A percentile compares a stretch with the other conserved stretches of the same genome.
Evolutionary conservation across 2,113 vertebrate species (phyloP).

Genomic region (Scolopax mira): DNA sequence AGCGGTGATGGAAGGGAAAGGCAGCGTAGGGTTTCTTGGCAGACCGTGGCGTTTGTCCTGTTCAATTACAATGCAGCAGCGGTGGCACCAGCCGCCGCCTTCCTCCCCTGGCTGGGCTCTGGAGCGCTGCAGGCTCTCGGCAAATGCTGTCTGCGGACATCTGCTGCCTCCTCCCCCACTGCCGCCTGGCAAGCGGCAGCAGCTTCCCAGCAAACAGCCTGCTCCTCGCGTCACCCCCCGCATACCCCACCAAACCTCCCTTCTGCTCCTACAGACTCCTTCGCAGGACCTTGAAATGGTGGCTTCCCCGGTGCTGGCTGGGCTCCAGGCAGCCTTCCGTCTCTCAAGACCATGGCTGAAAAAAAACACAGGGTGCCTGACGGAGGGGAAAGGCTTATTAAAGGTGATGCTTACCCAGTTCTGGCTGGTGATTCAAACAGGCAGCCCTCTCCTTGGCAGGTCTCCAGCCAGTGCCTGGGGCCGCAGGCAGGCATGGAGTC

Average conservation of each 20-base stretch:
- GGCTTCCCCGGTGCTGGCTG: not conserved
- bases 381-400: constrained; percentile 5
- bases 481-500: not conserved
- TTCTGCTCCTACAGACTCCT: constrained; percentile 38
- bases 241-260: not conserved
- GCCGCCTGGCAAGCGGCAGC: constrained; percentile 31
- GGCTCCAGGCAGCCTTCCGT: constrained; percentile 14
- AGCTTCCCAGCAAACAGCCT: constrained; percentile 46
- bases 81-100: constrained; percentile 17
- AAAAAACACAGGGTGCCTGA: constrained; percentile 6
- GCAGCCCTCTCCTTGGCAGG: constrained; percentile 10
- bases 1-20: not conserved
- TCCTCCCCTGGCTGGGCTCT: not conserved
- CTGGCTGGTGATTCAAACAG: not conserved
- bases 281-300: constrained; percentile 37
- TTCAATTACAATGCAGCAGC: constrained; percentile 4
- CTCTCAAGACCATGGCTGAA: not conserved
- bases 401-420: not conserved
- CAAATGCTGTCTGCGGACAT: constrained; percentile 47
- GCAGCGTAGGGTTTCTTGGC: not conserved
- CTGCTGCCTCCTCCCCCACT: constrained; percentile 57
- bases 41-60: not conserved
- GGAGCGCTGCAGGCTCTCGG: not conserved
- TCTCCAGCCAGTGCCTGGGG: not conserved
- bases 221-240: not conserved